Evolutionary conservation across 2,888 invertebrate genomes (phyloP), one percentile per base, ranked within the genome.

Genomic region (Acronicta aceris): DNA sequence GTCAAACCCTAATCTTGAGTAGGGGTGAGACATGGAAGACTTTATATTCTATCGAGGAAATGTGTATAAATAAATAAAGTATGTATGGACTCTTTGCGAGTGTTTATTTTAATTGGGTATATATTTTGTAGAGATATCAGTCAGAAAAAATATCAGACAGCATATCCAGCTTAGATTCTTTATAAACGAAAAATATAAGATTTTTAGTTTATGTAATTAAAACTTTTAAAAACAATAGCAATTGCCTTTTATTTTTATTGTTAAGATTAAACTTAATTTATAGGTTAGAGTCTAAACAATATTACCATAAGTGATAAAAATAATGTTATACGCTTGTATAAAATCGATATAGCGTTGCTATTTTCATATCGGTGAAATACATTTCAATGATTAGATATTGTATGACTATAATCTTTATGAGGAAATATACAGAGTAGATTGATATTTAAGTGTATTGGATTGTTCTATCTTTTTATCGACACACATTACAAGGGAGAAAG

Each of bases 1-100:
- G 80, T 81, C 81, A 84, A 87, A 87, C 90, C 89, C 89, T 88
- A 87, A 89, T 88, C 86, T 87, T 85, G 74, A 65, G 50, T 82
- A 88, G 89, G 69, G 88, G 75, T 74, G 89, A 59, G 71, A 68
- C 40, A 45, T 8, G 9, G 15, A 3, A 0, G 13, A 13, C 8
- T 30, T 10, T 21, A 8, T 1, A 2, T 13, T 5, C 1, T 58
- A 36, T 72, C 68, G 71, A 65, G 12, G 12, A 27, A n/a, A 38
- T 36, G n/a, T 13, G 13, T 33, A 38, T 38, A 38, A 17, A 27
- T 21, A 3, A 21, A n/a, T 17, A 10, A 12, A 33, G 33, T 12
- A n/a, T n/a, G n/a, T n/a, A n/a, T n/a, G n/a, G 33, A 33, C 12
- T 33, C 10, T 10, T 1, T 30, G 8, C 1, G 30, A 9, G 9